These are phyloP conservation scores for Actias luna DNA, from an alignment of 2,888 invertebrate genomes.

Conservation along the genomic window DNA sequence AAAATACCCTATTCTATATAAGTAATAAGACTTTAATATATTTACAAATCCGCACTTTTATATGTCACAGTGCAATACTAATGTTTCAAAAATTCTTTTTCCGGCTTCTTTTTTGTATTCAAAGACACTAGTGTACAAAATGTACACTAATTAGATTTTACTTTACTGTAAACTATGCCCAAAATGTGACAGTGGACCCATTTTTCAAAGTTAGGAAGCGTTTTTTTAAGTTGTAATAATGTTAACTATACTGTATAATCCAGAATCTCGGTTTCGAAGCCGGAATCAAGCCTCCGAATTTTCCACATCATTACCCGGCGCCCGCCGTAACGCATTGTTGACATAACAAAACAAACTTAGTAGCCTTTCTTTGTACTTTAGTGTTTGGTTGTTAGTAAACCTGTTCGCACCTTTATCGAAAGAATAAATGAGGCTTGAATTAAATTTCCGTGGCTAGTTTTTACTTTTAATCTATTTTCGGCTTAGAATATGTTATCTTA, in stretches of 20 bases:
- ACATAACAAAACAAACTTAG: slow-evolving; percentile 36
- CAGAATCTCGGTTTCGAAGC: slow-evolving; percentile 47
- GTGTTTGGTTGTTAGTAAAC: slow-evolving; percentile 14
- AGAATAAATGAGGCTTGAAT: slow-evolving; percentile 6
- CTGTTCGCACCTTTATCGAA: slow-evolving; percentile 7
- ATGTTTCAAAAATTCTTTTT: too few species aligned
- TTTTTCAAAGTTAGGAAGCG: slow-evolving; percentile 25
- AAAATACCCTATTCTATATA: too few species aligned
- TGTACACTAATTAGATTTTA: neutral
- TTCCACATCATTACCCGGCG: slow-evolving; percentile 63
- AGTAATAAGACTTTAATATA: too few species aligned
- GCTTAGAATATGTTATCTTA: neutral
- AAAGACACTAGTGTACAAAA: too few species aligned
- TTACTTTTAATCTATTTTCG: neutral
- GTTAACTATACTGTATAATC: slow-evolving; percentile 62
- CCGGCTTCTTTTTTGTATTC: too few species aligned
- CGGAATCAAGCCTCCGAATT: slow-evolving; percentile 52
- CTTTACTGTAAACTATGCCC: neutral
- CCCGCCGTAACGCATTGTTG: slow-evolving; percentile 23
- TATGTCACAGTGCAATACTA: neutral
- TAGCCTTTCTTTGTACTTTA: slow-evolving; percentile 15
- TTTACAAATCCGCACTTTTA: neutral
- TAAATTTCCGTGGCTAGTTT: neutral
- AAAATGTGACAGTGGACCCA: slow-evolving; percentile 21
- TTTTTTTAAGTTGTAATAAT: slow-evolving; percentile 30